phyloP scores from a whole-genome alignment of 2,888 invertebrate species.

The Pantelozetes paolii region DNA sequence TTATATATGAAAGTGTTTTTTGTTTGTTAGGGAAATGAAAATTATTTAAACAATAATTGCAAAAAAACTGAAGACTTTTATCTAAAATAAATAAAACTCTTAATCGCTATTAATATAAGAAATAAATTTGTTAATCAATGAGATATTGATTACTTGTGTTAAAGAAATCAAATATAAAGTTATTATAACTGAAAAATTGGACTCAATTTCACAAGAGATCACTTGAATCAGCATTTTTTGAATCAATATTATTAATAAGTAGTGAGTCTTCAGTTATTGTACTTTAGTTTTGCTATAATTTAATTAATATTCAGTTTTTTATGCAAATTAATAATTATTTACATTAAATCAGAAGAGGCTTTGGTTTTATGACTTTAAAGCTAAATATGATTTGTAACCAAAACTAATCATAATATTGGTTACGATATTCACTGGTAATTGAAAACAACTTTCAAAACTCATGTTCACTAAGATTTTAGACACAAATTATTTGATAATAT shows the following conservation, averaged over 20 bases:
- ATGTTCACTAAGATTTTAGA: background rate
- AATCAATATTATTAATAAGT: slow-evolving; percentile 7
- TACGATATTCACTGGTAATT: background rate
- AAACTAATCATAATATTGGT: slow-evolving; percentile 14
- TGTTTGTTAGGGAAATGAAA: background rate
- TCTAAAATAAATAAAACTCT: background rate
- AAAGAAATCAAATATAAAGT: background rate
- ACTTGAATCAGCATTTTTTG: background rate
- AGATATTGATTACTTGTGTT: background rate
- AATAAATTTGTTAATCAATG: background rate
- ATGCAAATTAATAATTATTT: slow-evolving; percentile 17
- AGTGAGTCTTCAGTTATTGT: background rate
- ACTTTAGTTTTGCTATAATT: background rate
- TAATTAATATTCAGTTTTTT: slow-evolving; percentile 23
- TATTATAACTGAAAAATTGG: background rate
- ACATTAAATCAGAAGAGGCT: background rate
- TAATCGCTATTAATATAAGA: background rate
- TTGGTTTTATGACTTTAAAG: background rate
- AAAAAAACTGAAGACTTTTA: no score
- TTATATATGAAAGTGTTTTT: background rate
- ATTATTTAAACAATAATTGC: background rate
- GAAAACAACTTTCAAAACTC: background rate
- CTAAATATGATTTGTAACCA: slow-evolving; percentile 3
- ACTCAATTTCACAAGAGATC: background rate
- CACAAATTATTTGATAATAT: no score